Conservation (phyloP, 1,140 invertebrate genomes). For the Drosophila dunni region DNA sequence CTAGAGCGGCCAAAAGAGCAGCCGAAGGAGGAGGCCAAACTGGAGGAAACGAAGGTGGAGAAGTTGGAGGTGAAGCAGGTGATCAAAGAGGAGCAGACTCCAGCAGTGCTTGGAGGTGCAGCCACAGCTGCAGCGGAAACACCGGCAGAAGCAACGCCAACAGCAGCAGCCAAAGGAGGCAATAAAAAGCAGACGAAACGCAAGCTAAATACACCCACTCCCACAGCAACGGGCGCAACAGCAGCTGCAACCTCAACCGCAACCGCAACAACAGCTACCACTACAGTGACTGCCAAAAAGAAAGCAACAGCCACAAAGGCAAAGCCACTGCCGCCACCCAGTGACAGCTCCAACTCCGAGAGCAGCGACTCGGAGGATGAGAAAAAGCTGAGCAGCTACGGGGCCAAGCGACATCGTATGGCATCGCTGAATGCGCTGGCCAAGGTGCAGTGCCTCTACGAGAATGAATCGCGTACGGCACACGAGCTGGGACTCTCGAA, state of each 20-base stretch:
- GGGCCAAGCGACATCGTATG: constrained; percentile 92
- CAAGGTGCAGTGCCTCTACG: constrained; percentile 96
- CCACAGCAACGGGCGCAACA: constrained; percentile 21
- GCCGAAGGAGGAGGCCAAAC: neutral
- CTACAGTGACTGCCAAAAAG: constrained; percentile 30
- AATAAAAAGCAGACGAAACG: constrained; percentile 58
- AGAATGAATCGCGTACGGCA: constrained; percentile 92
- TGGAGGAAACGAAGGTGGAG: constrained; percentile 29
- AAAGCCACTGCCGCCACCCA: constrained; percentile 9
- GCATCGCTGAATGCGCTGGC: constrained; percentile 95
- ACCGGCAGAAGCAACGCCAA: constrained; percentile 2
- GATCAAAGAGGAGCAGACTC: constrained; percentile 21
- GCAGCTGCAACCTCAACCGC: constrained; percentile 17
- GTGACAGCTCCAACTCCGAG: constrained; percentile 45
- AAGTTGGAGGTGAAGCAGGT: neutral
- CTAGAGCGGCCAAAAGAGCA: constrained; percentile 34
- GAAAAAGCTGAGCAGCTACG: constrained; percentile 80
- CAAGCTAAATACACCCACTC: constrained; percentile 47
- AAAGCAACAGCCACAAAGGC: constrained; percentile 27
- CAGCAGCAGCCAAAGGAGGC: neutral
- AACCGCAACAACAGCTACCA: constrained; percentile 7
- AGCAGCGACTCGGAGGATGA: constrained; percentile 78
- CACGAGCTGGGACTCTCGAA: constrained; percentile 86
- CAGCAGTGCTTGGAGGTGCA: neutral
- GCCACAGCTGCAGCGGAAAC: neutral